These are phyloP conservation scores for Xylocampa areola DNA, from an alignment of 2,888 invertebrate species.

Conservation along the genomic window DNA sequence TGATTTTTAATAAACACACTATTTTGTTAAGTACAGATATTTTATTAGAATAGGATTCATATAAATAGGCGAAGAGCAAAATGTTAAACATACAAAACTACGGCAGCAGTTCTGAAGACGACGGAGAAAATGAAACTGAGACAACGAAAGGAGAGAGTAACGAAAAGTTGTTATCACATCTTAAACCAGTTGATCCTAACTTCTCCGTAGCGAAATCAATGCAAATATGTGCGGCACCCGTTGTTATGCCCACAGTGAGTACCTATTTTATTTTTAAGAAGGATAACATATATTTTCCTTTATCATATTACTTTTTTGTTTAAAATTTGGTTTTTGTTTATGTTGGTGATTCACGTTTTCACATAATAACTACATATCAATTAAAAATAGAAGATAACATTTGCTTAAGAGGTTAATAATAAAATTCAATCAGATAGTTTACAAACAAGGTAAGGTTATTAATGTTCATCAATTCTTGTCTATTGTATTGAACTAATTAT, in stretches of 20 bases:
- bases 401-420: background rate
- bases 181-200: constrained; percentile 89
- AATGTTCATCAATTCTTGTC: no score
- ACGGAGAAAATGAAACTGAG: constrained; percentile 87
- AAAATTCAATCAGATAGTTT: background rate
- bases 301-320: no score
- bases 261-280: background rate
- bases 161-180: constrained; percentile 83
- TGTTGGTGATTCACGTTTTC: no score
- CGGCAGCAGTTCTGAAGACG: constrained; percentile 93
- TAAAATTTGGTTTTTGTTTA: no score
- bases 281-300: background rate
- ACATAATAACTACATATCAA: no score
- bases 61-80: constrained; percentile 40
- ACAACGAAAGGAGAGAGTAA: constrained; percentile 77
- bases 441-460: constrained; percentile 18
- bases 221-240: constrained; percentile 95
- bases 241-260: constrained; percentile 94
- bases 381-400: no score
- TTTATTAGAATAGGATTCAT: constrained; percentile 2
- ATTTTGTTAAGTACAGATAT: constrained; percentile 24
- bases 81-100: constrained; percentile 94
- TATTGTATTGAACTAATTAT: no score
- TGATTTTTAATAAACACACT: constrained; percentile 3
- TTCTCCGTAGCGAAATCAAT: constrained; percentile 91